phyloP scores from a whole-genome alignment of 2,888 invertebrate genomes.

The Lagria hirta region DNA sequence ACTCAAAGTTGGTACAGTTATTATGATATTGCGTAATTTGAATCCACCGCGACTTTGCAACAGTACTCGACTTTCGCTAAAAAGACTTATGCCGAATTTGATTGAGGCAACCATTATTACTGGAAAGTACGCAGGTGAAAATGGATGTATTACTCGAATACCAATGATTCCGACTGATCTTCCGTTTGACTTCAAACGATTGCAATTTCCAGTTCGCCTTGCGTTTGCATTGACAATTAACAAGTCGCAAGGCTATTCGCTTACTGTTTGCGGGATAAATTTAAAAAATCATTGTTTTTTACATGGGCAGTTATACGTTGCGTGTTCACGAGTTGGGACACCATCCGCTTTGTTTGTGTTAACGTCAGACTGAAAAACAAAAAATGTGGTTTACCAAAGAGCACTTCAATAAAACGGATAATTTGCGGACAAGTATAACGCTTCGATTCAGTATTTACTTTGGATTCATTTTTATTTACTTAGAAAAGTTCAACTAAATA shows the following conservation, averaged over 20 bases:
- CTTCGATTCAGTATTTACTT: no score
- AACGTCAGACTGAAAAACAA: no score
- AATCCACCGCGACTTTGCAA: slow-evolving; percentile 25
- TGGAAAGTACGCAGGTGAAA: slow-evolving; percentile 39
- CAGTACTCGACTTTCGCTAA: slow-evolving; percentile 17
- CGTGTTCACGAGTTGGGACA: slow-evolving; percentile 18
- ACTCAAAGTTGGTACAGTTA: slow-evolving; percentile 24
- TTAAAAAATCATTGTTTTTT: slow-evolving; percentile 8
- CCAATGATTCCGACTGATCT: slow-evolving; percentile 24
- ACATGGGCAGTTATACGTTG: slow-evolving; percentile 19
- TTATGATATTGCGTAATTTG: slow-evolving; percentile 25
- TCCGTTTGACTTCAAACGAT: slow-evolving; percentile 22
- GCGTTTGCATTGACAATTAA: slow-evolving; percentile 40
- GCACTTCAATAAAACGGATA: no score
- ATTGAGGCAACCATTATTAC: slow-evolving; percentile 29
- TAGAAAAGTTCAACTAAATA: no score
- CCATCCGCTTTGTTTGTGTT: no score
- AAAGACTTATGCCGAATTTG: slow-evolving; percentile 18
- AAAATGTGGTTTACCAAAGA: no score
- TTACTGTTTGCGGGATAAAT: slow-evolving; percentile 15
- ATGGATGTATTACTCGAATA: slow-evolving; percentile 37
- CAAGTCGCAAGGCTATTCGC: slow-evolving; percentile 40
- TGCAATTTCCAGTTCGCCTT: slow-evolving; percentile 23
- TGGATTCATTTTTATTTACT: no score
- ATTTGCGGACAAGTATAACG: no score